These are phyloP conservation scores for Iguana delicatissima DNA, from an alignment of 2,797 vertebrate species.

Conservation along the genomic window DNA sequence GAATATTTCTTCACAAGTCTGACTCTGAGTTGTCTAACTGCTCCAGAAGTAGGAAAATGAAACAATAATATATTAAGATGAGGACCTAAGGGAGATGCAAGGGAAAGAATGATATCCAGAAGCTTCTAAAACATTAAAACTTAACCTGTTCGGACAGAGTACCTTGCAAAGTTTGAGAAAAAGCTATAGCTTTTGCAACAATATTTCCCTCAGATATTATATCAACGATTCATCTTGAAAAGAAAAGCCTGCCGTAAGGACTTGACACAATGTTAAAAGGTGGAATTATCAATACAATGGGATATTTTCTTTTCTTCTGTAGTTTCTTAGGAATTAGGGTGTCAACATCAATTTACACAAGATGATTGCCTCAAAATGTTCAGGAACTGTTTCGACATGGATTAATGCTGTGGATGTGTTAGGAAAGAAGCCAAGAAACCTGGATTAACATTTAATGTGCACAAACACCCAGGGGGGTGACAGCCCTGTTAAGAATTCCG, in stretches of 20 bases:
- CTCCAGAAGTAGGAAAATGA: background rate
- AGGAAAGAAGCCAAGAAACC: constrained; percentile 13
- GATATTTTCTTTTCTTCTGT: background rate
- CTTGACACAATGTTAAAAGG: fast-evolving
- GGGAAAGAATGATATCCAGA: background rate
- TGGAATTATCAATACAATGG: constrained; percentile 12
- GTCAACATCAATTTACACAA: constrained; percentile 35
- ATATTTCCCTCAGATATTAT: background rate
- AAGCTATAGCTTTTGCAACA: background rate
- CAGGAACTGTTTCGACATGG: constrained; percentile 6
- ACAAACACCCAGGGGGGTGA: background rate
- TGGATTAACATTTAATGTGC: background rate
- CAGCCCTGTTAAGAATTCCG: background rate
- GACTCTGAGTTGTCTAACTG: background rate
- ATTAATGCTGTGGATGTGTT: background rate
- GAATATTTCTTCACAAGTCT: background rate
- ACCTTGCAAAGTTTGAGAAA: constrained; percentile 33
- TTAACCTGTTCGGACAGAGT: background rate
- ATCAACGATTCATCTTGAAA: constrained; percentile 22
- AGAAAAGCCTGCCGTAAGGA: background rate
- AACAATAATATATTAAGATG: background rate
- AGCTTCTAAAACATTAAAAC: constrained; percentile 6
- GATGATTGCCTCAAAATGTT: constrained; percentile 7
- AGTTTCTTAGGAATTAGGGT: background rate
- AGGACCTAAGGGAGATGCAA: background rate